Percentiles rank a stretch among this genome's conserved stretches.
Conservation (phyloP, 2,888 invertebrate genomes). For the Eupithecia insigniata region DNA sequence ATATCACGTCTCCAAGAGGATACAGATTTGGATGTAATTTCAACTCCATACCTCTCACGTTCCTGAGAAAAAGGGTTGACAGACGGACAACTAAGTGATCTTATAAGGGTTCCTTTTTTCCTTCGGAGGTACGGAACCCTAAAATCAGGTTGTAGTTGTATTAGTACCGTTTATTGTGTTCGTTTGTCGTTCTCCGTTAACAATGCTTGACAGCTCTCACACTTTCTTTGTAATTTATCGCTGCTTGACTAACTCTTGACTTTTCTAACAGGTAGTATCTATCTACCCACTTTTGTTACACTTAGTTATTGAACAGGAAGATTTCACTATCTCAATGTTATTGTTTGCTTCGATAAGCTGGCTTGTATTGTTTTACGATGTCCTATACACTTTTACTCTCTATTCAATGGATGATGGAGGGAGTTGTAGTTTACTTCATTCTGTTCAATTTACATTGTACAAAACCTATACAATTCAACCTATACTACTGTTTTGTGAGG, state of each 20-base stretch:
- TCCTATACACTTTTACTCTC: constrained; percentile 20
- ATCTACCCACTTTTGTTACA: constrained; percentile 20
- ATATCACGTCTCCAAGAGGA: too few species aligned
- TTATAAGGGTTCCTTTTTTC: too few species aligned
- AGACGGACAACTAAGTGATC: too few species aligned
- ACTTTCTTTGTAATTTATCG: constrained; percentile 39
- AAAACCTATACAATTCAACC: constrained; percentile 16
- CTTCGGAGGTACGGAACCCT: too few species aligned
- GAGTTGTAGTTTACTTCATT: constrained; percentile 15
- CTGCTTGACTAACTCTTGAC: constrained; percentile 13
- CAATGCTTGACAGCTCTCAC: constrained; percentile 41
- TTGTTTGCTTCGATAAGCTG: constrained; percentile 21
- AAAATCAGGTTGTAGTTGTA: neutral
- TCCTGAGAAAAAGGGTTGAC: too few species aligned
- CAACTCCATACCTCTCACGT: too few species aligned
- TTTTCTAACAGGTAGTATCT: constrained; percentile 18
- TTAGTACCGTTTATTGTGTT: constrained; percentile 6
- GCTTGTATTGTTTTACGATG: constrained; percentile 20
- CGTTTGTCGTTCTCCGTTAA: constrained; percentile 30
- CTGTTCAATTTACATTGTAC: constrained; percentile 8
- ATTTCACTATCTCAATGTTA: constrained; percentile 28
- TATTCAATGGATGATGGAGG: constrained; percentile 1
- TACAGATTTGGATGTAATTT: too few species aligned
- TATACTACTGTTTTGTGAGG: neutral
- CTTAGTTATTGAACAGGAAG: constrained; percentile 34